phyloP scores from a whole-genome alignment of 2,113 vertebrate genomes.

The Prionailurus bengalensis region DNA sequence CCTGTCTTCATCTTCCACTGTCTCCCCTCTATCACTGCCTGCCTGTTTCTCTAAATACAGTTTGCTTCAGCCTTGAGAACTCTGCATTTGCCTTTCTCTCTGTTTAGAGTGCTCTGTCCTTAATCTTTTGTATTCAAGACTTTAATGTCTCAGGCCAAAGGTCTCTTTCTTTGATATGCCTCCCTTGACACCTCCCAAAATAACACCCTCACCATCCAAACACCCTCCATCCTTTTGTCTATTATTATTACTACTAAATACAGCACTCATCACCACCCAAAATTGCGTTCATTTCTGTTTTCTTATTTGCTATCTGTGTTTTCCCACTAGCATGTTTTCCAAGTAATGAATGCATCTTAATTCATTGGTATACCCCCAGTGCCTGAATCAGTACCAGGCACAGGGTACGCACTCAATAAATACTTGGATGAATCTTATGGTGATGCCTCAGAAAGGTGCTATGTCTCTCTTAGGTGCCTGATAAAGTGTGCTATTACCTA shows the following conservation, averaged over 20 bases:
- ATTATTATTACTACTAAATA: neutral
- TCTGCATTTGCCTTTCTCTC: neutral
- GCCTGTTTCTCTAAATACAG: neutral
- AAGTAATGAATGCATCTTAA: neutral
- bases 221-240: neutral
- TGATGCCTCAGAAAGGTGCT: neutral
- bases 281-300: conserved; percentile 45
- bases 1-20: neutral
- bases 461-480: neutral
- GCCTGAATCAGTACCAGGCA: neutral
- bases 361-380: neutral
- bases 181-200: conserved; percentile 25
- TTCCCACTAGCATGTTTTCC: neutral
- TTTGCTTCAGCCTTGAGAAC: neutral
- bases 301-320: conserved; percentile 25
- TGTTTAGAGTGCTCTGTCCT: neutral
- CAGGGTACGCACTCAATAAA: conserved; percentile 1
- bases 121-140: neutral
- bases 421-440: neutral
- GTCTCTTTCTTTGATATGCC: neutral
- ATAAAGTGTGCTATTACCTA: conserved; percentile 2
- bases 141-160: conserved; percentile 32
- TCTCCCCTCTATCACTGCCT: neutral
- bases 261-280: neutral
- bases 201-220: neutral